Percentiles rank a stretch among this genome's conserved stretches.
phyloP scores from a whole-genome alignment of 1,140 invertebrate genomes.

The Anastrepha obliqua region DNA sequence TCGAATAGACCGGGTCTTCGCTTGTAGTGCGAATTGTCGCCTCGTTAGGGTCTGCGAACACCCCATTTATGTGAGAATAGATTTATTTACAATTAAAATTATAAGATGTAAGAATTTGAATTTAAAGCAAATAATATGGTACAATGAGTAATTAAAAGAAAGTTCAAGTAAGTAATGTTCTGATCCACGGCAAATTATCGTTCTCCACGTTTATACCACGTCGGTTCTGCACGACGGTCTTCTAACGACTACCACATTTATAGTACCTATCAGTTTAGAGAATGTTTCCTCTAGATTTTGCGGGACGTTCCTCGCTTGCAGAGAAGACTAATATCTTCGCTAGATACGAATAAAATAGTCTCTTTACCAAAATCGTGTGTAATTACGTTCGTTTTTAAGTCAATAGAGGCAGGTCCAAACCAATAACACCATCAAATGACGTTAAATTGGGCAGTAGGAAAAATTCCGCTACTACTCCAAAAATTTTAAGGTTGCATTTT shows the following conservation, averaged over 20 bases:
- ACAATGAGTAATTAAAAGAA: too few species aligned
- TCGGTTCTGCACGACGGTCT: too few species aligned
- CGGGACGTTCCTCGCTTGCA: slow-evolving; percentile 1
- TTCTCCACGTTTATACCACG: too few species aligned
- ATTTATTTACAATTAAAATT: too few species aligned
- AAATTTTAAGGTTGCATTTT: not conserved
- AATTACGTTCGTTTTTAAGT: not conserved
- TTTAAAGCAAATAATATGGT: too few species aligned
- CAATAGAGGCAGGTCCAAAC: not conserved
- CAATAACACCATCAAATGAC: not conserved
- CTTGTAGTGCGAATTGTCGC: slow-evolving; percentile 55
- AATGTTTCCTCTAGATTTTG: slow-evolving; percentile 49
- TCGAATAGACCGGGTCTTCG: slow-evolving; percentile 60
- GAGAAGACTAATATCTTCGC: not conserved
- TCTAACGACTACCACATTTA: not conserved
- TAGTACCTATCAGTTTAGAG: slow-evolving; percentile 54
- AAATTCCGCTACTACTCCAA: not conserved
- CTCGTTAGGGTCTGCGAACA: too few species aligned
- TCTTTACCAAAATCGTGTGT: not conserved
- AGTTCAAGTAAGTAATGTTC: too few species aligned
- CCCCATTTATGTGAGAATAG: too few species aligned
- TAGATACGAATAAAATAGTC: not conserved
- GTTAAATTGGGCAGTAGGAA: not conserved
- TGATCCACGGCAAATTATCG: too few species aligned
- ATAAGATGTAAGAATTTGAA: too few species aligned